Percentiles rank a stretch among this genome's conserved stretches.
phyloP scores from a whole-genome alignment of 2,797 vertebrate species.

The Trichosurus vulpecula region DNA sequence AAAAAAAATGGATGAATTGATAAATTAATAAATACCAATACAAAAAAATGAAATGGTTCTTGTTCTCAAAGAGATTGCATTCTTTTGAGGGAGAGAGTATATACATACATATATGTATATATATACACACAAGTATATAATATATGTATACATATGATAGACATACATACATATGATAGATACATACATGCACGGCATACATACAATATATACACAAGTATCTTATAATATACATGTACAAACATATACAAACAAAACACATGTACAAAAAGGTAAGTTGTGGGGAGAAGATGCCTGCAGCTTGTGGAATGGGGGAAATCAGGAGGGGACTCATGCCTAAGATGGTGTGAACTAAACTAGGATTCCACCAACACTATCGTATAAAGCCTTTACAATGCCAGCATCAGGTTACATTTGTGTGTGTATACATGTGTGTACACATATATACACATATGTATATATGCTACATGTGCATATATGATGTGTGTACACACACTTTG shows the following conservation, averaged over 20 bases:
- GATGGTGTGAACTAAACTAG: not conserved
- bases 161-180: no score
- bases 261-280: not conserved
- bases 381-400: not conserved
- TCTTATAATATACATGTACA: no score
- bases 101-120: not conserved
- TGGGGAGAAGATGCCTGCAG: not conserved
- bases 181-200: no score
- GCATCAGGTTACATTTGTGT: not conserved
- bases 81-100: not conserved
- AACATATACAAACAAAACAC: not conserved
- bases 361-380: not conserved
- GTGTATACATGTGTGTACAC: rapidly evolving
- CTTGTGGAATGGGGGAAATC: not conserved
- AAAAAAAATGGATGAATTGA: not conserved
- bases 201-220: no score
- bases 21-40: not conserved
- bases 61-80: not conserved
- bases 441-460: not conserved
- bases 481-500: not conserved
- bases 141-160: no score
- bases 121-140: no score
- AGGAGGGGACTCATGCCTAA: not conserved
- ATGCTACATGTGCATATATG: no score
- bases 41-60: not conserved